Base-by-base conservation (phyloP, 2,797 vertebrate genomes). In the Sebastolobus altivelis region DNA sequence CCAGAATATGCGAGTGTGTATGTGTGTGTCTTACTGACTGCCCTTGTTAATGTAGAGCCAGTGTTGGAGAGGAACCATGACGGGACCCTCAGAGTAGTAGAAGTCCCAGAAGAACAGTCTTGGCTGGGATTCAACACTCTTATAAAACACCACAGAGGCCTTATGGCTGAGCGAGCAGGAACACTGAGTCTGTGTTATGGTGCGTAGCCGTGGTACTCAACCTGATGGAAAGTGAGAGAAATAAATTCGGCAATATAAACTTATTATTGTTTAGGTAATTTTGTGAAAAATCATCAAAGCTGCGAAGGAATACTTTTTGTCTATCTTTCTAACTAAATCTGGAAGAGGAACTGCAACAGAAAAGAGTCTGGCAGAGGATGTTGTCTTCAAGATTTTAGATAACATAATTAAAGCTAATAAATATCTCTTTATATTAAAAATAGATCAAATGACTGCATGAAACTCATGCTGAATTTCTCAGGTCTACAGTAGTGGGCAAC, bases 111-210 rank as follows among this genome's bases (percentile, higher is more conserved):
- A 80, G 83, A 83, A 66, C 61, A 4, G 33, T 55, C 22, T 82
- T 90, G 87, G 90, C 86, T 65, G 62, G 8, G 70, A 69, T 86
- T 85, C 83, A 85, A 60, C 27, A 11, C 66, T 63, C 18, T 78
- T 82, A 60, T 70, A 80, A 82, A 89, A 71, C 76, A 40, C 62
- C 60, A 27, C 82, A 35, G 81, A 85, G 81, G 72, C 71, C 80
- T 20, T 52, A 78, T 75, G 85, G 79, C 85, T 84, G 79, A 87
- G 77, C 1, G 67, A 85, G 80, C 82, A 77, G 59, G 75, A 87
- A 87, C 81, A 83, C 71, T 52, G 75, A 70, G 66, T 10, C 66
- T 75, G 61, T 68, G 79, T 80, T 82, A 62, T 38, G 40, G 35
- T 52, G 60, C 0, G 14, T 58, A 31, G 67, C 27, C 2, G 33